Conservation (phyloP, 2,797 vertebrate species). For the Malurus splendens region DNA sequence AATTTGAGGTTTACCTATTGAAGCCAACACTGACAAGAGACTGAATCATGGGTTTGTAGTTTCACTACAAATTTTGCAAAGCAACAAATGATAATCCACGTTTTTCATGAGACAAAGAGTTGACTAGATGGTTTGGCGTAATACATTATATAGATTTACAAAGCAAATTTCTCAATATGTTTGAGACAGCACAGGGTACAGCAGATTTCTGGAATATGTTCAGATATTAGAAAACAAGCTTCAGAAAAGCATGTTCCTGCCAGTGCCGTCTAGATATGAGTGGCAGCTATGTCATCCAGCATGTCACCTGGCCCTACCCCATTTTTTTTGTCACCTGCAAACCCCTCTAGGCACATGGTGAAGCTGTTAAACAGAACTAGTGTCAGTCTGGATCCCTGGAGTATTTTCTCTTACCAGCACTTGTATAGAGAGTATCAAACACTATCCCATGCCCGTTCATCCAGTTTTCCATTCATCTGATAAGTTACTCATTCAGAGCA, state of each 20-base stretch:
- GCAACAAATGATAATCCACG: background rate
- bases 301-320: background rate
- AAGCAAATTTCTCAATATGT: background rate
- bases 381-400: background rate
- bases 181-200: background rate
- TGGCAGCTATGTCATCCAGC: background rate
- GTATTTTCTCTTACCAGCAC: background rate
- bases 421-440: background rate
- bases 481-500: background rate
- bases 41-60: background rate
- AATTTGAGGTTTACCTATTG: background rate
- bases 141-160: background rate
- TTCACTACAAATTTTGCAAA: background rate
- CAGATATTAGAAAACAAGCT: background rate
- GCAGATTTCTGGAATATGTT: background rate
- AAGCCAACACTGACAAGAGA: background rate
- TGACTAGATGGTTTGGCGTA: background rate
- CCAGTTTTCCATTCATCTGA: background rate
- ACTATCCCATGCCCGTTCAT: rapidly evolving
- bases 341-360: background rate
- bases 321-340: background rate
- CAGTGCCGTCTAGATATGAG: background rate
- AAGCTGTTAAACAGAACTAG: background rate
- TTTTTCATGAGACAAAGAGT: background rate
- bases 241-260: background rate